Base-by-base conservation (phyloP, 2,113 vertebrate genomes). In the Pyrgilauda ruficollis region DNA sequence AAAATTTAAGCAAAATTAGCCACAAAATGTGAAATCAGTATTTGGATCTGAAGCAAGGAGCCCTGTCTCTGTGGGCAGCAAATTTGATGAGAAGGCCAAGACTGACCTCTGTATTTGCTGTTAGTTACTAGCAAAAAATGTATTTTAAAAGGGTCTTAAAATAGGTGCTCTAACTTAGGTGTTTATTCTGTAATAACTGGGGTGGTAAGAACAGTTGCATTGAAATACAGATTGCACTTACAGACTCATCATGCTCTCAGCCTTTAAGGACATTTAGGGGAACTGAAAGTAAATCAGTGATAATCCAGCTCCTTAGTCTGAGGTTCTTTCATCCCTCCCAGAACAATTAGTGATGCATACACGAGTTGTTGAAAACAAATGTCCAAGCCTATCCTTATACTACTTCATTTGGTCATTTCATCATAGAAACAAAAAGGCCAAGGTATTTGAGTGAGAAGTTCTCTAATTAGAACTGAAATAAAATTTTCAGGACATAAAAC, bases 141-240 rank as follows among this genome's bases (percentile, higher is more conserved):
- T 17, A 41, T 26, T 23, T 19, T 47, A 4, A 35, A 53, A 35
- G 6, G 1, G 2, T 62, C 15, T 76, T 66, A 58, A 73, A 83
- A 56, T 3, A 3, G 2, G 3, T 44, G 2, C 9, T 59, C 30
- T 43, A 37, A 47, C 15, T 15, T 47, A 7, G 8, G 5, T 61
- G 7, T 0, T 86, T 83, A 18, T 63, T 84, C 28, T 44, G 8
- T 21, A 47, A 19, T 33, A 83, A 47, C 8, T 68, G 20, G 9
- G 2, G 1, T 58, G 13, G 46, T 24, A 63, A 59, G 31, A 35
- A 23, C 1, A 77, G 35, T 13, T 55, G 10, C 1, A 5, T 4
- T 63, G 52, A 74, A 78, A 41, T 46, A 7, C 6, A 67, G 7
- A 10, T 63, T 62, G 7, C 9, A 30, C 22, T 41, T 52, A 41